Base-by-base conservation (phyloP, 2,888 invertebrate species). In the Dryocosmus kuriphilus region DNA sequence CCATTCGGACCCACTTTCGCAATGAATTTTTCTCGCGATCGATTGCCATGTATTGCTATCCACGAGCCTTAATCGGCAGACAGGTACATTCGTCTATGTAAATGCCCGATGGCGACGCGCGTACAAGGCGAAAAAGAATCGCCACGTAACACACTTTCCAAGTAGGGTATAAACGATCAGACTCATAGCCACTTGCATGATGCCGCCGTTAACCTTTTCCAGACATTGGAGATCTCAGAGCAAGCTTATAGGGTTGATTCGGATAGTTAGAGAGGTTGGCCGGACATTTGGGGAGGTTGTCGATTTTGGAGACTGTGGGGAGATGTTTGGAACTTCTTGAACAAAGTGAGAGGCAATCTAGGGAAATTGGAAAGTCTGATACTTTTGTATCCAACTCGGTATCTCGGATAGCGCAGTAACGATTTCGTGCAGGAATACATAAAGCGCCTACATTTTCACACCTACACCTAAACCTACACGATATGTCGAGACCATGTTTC, bases 81-180 rank as follows among this genome's bases (percentile, higher is more conserved):
- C 83, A 83, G 81, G 85, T 84, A 85, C 84, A 83, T 82, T 84
- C 84, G 79, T 85, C 81, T 81, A 86, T 85, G 85, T 84, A 86
- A 86, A 86, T 84, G 73, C 63, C 77, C 79, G 46, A 73, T 83
- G 83, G 81, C 85, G 82, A 84, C 82, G 83, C 77, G 79, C 79
- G 80, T 81, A 80, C 81, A 81, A 78, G 82, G 80, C 74, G 74
- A 78, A 82, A 80, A 80, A 77, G 67, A 80, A 80, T 80, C 77
- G 77, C 75, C 65, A 75, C 79, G 75, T 57, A 61, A 60, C 67
- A 75, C 46, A 60, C 75, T 71, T 71, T 51, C 71, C 71, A 71
- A 71, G 32, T 71, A 71, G 30, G 71, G 71, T 71, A 51, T 71
- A 71, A 71, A 51, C 51, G 51, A 71, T 71, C 71, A 71, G 41